A percentile compares a stretch with the other conserved stretches of the same genome.
These are phyloP conservation scores for Tautogolabrus adspersus DNA, from an alignment of 2,113 vertebrate species.

Conservation along the genomic window DNA sequence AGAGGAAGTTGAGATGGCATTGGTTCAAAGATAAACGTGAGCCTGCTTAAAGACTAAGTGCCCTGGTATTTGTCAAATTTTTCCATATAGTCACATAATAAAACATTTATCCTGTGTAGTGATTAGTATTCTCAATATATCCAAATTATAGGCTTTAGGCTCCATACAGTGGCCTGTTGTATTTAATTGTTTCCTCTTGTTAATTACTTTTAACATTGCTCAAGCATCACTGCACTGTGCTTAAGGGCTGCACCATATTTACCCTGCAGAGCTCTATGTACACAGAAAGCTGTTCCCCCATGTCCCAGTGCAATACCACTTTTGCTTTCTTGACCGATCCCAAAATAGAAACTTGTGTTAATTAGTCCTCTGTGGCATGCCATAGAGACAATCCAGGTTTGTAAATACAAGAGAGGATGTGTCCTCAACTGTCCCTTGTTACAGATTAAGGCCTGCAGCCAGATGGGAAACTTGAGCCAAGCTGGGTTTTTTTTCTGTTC, in stretches of 20 bases:
- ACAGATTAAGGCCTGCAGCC: conserved; percentile 52
- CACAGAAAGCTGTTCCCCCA: conserved; percentile 38
- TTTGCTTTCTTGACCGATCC: conserved; percentile 57
- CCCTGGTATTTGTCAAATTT: conserved; percentile 7
- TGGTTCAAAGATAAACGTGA: background rate
- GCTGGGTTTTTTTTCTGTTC: conserved; percentile 9
- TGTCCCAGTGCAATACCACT: conserved; percentile 38
- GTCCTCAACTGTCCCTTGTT: conserved; percentile 56
- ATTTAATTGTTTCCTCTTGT: background rate
- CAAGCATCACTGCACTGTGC: conserved; percentile 14
- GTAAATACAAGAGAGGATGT: conserved; percentile 62
- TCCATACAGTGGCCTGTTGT: background rate
- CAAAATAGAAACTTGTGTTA: conserved; percentile 69
- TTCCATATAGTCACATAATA: background rate
- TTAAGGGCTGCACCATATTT: conserved; percentile 47
- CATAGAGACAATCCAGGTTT: conserved; percentile 44
- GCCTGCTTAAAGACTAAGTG: background rate
- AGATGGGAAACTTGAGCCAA: conserved; percentile 45
- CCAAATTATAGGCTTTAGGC: background rate
- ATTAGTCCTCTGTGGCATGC: conserved; percentile 71
- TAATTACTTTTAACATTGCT: conserved; percentile 34
- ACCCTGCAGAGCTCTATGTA: conserved; percentile 56
- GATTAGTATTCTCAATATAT: background rate
- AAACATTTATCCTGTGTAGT: conserved; percentile 23
- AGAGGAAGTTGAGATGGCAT: background rate